Conservation (phyloP, 2,113 vertebrate genomes). For the Pelusios castaneus region DNA sequence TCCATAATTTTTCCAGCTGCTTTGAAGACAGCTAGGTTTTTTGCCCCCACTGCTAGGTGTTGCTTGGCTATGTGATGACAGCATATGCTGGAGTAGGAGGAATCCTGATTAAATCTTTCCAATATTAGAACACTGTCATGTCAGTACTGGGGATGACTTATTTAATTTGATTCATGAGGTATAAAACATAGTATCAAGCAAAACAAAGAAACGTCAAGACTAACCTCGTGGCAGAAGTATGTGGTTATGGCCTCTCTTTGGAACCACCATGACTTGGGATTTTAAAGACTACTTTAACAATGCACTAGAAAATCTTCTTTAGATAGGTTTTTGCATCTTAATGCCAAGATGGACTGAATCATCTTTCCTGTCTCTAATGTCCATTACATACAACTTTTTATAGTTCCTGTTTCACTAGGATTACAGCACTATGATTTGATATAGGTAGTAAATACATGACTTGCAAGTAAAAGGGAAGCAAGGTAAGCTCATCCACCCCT, state of each 20-base stretch:
- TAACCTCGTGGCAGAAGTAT: background rate
- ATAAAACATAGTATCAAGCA: background rate
- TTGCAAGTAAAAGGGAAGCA: background rate
- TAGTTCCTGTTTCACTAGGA: background rate
- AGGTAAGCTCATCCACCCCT: background rate
- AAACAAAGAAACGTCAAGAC: background rate
- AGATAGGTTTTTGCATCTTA: background rate
- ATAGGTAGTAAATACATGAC: background rate
- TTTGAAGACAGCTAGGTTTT: too few relatives aligned
- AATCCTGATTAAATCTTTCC: background rate
- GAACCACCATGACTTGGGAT: background rate
- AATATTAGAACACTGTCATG: background rate
- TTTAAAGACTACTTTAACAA: background rate
- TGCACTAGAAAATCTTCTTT: background rate
- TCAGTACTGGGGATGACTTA: background rate
- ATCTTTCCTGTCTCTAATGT: background rate
- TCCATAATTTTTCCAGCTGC: too few relatives aligned
- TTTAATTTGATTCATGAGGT: background rate
- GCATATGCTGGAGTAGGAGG: background rate
- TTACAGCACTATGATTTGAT: background rate
- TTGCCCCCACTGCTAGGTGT: too few relatives aligned
- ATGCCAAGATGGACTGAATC: too few relatives aligned
- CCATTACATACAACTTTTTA: background rate
- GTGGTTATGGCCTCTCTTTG: background rate
- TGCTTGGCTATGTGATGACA: background rate